phyloP scores from a whole-genome alignment of 2,797 vertebrate genomes.

The Macropus fuliginosus region DNA sequence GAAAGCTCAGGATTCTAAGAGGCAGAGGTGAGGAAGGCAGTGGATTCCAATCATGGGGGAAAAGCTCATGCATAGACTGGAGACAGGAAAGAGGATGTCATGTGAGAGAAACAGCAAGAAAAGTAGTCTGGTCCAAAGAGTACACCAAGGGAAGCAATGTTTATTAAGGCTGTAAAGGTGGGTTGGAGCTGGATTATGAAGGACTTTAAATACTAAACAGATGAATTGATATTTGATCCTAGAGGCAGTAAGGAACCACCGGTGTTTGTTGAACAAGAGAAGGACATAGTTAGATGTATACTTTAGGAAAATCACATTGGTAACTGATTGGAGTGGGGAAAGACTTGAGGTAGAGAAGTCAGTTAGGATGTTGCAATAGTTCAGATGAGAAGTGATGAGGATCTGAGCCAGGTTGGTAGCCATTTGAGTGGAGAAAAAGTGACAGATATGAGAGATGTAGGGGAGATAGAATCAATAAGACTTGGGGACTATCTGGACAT shows the following conservation, averaged over 20 bases:
- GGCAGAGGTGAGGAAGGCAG: not conserved
- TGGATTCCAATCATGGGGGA: not conserved
- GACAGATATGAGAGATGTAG: not conserved
- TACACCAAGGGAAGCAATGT: not conserved
- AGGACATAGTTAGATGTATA: not conserved
- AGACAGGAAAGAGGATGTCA: not conserved
- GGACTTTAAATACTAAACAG: not conserved
- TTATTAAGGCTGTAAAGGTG: not conserved
- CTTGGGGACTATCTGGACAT: not conserved
- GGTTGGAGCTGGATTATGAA: not conserved
- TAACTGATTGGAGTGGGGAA: not conserved
- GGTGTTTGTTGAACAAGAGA: not conserved
- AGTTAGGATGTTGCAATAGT: not conserved
- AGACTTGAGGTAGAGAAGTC: not conserved
- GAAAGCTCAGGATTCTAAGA: not conserved
- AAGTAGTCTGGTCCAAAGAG: not conserved
- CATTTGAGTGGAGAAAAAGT: not conserved
- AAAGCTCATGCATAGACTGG: not conserved
- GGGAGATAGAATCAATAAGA: not conserved
- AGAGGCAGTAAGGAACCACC: not conserved
- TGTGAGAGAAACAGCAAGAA: not conserved
- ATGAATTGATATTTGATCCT: not conserved
- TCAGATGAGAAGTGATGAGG: not conserved
- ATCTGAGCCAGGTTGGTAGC: not conserved
- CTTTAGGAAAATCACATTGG: not conserved